Evolutionary conservation across 2,797 vertebrate species (phyloP).

Genomic region (Neoniphon sammara): DNA sequence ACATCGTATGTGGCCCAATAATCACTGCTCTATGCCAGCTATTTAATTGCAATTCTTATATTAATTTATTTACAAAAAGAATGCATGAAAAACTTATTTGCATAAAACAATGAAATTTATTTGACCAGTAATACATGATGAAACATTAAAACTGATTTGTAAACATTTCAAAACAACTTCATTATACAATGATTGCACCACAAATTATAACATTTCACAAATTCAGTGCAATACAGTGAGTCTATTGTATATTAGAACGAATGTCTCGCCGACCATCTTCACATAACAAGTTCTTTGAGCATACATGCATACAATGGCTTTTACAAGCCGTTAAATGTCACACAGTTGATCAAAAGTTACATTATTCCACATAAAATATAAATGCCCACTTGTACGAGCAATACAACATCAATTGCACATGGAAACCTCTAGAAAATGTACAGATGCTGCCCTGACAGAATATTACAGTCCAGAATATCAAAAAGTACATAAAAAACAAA

Average conservation of each 20-base stretch:
- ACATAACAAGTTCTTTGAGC: slow-evolving; percentile 28
- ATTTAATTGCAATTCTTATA: neutral
- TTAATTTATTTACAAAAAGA: neutral
- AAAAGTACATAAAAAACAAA: slow-evolving; percentile 10
- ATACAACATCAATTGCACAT: slow-evolving; percentile 37
- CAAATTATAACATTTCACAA: slow-evolving; percentile 46
- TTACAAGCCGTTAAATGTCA: slow-evolving; percentile 31
- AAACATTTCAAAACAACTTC: slow-evolving; percentile 39
- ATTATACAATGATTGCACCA: slow-evolving; percentile 32
- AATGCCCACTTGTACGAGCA: slow-evolving; percentile 36
- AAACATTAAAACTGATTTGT: neutral
- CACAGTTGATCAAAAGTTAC: slow-evolving; percentile 29
- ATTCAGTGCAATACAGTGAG: slow-evolving; percentile 71
- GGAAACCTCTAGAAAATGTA: slow-evolving; percentile 34
- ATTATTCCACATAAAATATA: slow-evolving; percentile 48
- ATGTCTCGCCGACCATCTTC: slow-evolving; percentile 24
- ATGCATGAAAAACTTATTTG: neutral
- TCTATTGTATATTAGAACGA: slow-evolving; percentile 11
- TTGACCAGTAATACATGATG: neutral
- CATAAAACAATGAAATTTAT: neutral
- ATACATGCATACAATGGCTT: slow-evolving; percentile 64
- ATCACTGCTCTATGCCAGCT: too few species aligned
- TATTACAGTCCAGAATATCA: slow-evolving; percentile 34
- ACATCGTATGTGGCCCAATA: too few species aligned
- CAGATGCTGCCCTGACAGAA: slow-evolving; percentile 21